Conservation (phyloP, 2,797 vertebrate genomes). For the Cynopterus sphinx region DNA sequence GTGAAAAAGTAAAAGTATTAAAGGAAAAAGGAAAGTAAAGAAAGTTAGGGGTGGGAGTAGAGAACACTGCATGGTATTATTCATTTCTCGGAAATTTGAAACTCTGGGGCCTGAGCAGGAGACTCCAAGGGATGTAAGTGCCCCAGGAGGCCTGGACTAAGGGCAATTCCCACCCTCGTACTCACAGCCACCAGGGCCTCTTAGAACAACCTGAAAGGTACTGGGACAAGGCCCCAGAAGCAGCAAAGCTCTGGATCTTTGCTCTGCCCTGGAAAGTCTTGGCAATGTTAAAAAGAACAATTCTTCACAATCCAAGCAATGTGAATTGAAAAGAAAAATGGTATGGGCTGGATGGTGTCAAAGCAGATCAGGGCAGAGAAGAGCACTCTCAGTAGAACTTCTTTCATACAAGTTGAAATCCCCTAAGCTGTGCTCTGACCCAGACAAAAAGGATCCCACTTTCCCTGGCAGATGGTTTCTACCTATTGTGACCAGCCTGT, state of each 20-base stretch:
- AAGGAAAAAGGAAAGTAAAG: not conserved
- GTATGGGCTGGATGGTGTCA: not conserved
- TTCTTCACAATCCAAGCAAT: not conserved
- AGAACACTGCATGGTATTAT: not conserved
- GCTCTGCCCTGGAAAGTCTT: not conserved
- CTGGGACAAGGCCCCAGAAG: not conserved
- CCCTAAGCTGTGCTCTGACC: not conserved
- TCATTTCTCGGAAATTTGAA: not conserved
- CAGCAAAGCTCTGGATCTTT: not conserved
- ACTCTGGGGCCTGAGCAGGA: not conserved
- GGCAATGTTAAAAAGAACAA: not conserved
- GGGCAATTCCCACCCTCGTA: not conserved
- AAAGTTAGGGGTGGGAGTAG: not conserved
- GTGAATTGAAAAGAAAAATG: not conserved
- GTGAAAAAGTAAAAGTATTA: not conserved
- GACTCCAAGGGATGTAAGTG: not conserved
- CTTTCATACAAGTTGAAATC: not conserved
- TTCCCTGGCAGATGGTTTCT: not conserved
- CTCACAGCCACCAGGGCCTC: not conserved
- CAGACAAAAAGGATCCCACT: not conserved
- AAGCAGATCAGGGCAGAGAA: not conserved
- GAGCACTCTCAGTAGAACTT: not conserved
- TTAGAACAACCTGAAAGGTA: not conserved
- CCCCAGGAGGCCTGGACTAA: not conserved
- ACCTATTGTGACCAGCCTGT: accelerated